phyloP scores from a whole-genome alignment of 2,113 vertebrate species.

The Phylloscopus trochiloides region DNA sequence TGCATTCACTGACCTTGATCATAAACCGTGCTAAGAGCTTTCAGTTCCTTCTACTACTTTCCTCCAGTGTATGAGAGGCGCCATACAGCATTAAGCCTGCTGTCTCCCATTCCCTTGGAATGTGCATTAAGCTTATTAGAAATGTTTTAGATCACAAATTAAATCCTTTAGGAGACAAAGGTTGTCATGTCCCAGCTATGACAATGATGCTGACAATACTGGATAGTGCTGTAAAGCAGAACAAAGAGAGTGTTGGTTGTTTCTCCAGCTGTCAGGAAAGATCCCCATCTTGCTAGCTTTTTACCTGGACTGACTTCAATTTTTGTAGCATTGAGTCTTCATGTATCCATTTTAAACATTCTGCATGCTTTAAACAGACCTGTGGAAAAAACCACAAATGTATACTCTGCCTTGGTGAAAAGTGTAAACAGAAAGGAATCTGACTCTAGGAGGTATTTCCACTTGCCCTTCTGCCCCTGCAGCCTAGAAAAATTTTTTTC shows the following conservation, averaged over 20 bases:
- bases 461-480: not conserved
- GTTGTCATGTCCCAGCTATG: not conserved
- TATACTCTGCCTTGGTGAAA: not conserved
- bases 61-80: not conserved
- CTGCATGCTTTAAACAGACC: not conserved
- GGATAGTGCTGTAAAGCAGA: not conserved
- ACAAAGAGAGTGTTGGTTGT: not conserved
- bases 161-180: not conserved
- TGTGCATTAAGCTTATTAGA: not conserved
- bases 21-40: not conserved
- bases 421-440: not conserved
- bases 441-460: not conserved
- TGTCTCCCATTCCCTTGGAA: not conserved
- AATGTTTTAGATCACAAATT: constrained; percentile 15
- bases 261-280: not conserved
- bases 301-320: not conserved
- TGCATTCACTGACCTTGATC: not conserved
- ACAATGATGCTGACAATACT: not conserved
- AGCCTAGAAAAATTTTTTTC: not conserved
- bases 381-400: not conserved
- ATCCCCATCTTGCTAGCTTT: not conserved
- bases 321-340: not conserved
- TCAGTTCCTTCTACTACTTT: not conserved
- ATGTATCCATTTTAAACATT: not conserved
- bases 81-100: not conserved